Evolutionary conservation across 2,113 vertebrate genomes (phyloP), one percentile per base, ranked within the genome.

Genomic region (Calidris pugnax): DNA sequence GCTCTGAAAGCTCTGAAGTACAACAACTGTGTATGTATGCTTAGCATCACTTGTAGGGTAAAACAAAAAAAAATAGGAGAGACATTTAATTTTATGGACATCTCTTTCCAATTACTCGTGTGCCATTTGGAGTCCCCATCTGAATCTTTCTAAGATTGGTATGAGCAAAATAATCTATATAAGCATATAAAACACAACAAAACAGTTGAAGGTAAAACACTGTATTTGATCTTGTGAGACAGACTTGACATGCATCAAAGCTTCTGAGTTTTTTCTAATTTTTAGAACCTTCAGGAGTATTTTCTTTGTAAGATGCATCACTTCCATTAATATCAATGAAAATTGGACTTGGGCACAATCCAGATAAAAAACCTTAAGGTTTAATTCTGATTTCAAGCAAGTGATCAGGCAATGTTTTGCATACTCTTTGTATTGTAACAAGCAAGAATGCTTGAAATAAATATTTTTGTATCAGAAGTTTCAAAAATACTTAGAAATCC

Each of bases 321-420:
- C 21, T 57, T 2, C 8, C 10, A 68, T 24, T 35, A 60, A 48
- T 28, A 76, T 17, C 26, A 87, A 85, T 10, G 13, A n/a, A 10
- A 60, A 62, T 0, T 60, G 14, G 30, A 56, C 14, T 43, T 24
- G 18, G 18, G 19, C 19, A 48, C 5, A 41, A 26, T 1, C 8
- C 19, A 57, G 16, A 62, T 5, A 48, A 62, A n/a, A n/a, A n/a
- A n/a, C n/a, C n/a, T n/a, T n/a, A n/a, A n/a, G n/a, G n/a, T n/a
- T 79, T 48, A 68, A 5, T 45, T 82, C 35, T 50, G 24, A 73
- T 76, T 83, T 79, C 57, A 82, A 68, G 47, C n/a, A 35, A 63
- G 30, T 32, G 35, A 72, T 0, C 11, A 26, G 35, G 48, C 22
- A 85, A 76, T 17, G 37, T 39, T 62, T 4, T 66, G 28, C 43